Percentiles rank a stretch among this genome's conserved stretches.
phyloP scores from a whole-genome alignment of 1,140 invertebrate species.

The Solenopsis fugax region DNA sequence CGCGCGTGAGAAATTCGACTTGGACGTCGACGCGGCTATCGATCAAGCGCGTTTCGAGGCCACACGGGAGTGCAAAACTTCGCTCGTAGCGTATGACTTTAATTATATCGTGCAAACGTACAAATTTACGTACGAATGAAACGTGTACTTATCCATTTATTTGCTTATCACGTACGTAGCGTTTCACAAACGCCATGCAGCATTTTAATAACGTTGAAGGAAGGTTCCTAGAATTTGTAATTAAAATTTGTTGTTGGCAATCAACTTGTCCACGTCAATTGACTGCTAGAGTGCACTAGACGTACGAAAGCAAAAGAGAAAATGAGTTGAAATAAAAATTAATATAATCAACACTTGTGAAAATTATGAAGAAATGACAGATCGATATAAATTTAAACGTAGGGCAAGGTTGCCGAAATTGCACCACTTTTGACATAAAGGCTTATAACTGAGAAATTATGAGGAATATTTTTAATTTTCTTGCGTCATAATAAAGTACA shows the following conservation, averaged over 20 bases:
- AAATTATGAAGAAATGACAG: background rate
- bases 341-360: background rate
- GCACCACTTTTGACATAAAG: too few relatives aligned
- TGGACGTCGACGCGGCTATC: conserved; percentile 52
- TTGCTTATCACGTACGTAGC: background rate
- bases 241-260: background rate
- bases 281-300: background rate
- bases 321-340: background rate
- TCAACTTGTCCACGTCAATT: background rate
- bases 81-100: conserved; percentile 2
- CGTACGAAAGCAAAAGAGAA: background rate
- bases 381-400: background rate
- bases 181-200: background rate
- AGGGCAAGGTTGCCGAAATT: too few relatives aligned
- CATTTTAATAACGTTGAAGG: background rate
- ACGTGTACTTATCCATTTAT: background rate
- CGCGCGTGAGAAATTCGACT: conserved; percentile 56
- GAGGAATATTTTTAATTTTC: too few relatives aligned
- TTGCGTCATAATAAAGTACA: too few relatives aligned
- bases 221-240: background rate
- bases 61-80: background rate
- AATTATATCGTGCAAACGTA: background rate
- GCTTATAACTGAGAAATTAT: too few relatives aligned
- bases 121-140: background rate
- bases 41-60: conserved; percentile 45